phyloP scores from a whole-genome alignment of 2,888 invertebrate species.

The Pachydiplax longipennis region DNA sequence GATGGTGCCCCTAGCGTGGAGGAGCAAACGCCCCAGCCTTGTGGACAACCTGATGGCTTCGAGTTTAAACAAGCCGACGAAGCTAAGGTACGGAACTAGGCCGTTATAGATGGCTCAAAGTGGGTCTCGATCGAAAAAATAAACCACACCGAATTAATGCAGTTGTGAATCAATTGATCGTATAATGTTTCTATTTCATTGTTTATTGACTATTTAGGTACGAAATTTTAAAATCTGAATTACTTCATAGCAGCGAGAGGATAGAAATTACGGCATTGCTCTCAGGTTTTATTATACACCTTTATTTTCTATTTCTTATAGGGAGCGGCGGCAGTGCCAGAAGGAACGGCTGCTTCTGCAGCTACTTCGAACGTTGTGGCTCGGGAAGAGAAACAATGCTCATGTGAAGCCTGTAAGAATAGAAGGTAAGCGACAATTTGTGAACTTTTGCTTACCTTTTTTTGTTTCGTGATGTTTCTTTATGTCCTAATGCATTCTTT shows the following conservation, averaged over 20 bases:
- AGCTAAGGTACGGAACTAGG: conserved; percentile 49
- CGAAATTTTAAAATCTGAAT: neutral
- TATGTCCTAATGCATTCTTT: neutral
- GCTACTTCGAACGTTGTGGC: neutral
- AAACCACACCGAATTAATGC: neutral
- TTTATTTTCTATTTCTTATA: conserved; percentile 6
- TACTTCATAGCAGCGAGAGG: too few species aligned
- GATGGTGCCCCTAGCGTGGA: conserved; percentile 51
- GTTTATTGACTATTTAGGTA: neutral
- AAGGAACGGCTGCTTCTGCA: conserved; percentile 42
- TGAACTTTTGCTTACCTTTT: neutral
- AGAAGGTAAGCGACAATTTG: conserved; percentile 53
- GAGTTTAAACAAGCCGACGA: conserved; percentile 48
- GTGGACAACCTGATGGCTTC: conserved; percentile 48
- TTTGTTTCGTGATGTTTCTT: neutral
- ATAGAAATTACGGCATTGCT: too few species aligned
- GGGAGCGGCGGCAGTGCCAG: conserved; percentile 44
- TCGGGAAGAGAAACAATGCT: conserved; percentile 53
- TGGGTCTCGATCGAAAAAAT: conserved; percentile 37
- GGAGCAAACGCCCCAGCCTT: conserved; percentile 49
- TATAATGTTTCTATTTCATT: neutral
- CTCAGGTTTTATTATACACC: neutral
- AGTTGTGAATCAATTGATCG: neutral
- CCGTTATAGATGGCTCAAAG: conserved; percentile 40
- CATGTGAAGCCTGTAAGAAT: conserved; percentile 56